phyloP scores from a whole-genome alignment of 2,888 invertebrate species.

The Rhagonycha fulva region DNA sequence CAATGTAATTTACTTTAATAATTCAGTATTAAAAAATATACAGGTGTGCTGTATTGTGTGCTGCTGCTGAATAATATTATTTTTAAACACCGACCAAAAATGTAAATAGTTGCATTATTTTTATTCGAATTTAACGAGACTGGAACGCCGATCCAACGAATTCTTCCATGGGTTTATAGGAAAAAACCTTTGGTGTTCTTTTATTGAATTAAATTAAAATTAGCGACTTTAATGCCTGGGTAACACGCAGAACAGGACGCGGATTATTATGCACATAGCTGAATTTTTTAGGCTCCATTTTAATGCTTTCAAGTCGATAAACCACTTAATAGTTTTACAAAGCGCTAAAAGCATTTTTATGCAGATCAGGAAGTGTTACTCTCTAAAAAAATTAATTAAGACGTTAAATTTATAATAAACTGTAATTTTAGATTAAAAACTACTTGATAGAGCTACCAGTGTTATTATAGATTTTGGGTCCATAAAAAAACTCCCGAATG shows the following conservation, averaged over 20 bases:
- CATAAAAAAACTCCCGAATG: background rate
- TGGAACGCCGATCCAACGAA: background rate
- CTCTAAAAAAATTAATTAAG: background rate
- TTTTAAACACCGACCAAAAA: background rate
- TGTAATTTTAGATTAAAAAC: background rate
- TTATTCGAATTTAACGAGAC: background rate
- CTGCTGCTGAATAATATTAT: constrained; percentile 11
- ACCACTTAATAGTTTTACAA: background rate
- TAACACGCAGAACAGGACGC: background rate
- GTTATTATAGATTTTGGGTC: background rate
- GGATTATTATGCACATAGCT: no score
- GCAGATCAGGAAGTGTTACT: background rate
- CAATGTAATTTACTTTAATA: constrained; percentile 34
- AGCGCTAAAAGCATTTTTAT: background rate
- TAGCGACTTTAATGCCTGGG: background rate
- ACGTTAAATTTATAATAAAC: background rate
- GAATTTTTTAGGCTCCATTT: background rate
- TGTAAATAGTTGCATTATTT: background rate
- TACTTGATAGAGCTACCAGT: background rate
- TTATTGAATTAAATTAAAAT: background rate
- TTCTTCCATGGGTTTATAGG: background rate
- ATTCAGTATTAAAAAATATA: constrained; percentile 15
- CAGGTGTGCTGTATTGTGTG: constrained; percentile 20
- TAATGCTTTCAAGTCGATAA: background rate
- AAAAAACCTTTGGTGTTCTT: background rate